Percentiles rank a stretch among this genome's conserved stretches.
Conservation (phyloP, 2,888 invertebrate species). For the Oscheius sp. region DNA sequence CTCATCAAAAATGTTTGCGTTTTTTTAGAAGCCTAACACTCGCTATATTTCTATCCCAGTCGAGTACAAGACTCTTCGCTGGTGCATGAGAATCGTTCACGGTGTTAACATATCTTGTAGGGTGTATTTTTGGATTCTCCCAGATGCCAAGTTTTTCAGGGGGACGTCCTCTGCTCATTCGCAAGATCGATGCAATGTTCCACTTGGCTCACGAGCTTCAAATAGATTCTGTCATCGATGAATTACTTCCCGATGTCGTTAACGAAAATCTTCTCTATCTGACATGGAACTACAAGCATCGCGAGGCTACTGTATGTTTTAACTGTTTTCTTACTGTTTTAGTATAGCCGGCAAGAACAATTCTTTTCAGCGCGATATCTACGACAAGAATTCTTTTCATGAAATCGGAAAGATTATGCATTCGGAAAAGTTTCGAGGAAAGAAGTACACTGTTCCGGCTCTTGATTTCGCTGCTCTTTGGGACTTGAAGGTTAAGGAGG, state of each 20-base stretch:
- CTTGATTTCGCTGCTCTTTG: constrained; percentile 10
- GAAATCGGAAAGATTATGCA: not conserved
- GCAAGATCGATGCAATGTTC: constrained; percentile 10
- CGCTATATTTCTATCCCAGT: not conserved
- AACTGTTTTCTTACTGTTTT: not conserved
- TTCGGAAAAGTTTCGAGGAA: constrained; percentile 19
- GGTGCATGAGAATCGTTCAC: constrained; percentile 16
- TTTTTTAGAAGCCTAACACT: not conserved
- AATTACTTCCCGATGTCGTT: not conserved
- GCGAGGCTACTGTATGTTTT: constrained; percentile 1
- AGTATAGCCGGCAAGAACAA: too few species aligned
- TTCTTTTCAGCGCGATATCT: constrained; percentile 1
- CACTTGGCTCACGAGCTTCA: constrained; percentile 10
- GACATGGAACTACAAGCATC: constrained; percentile 13
- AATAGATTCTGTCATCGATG: constrained; percentile 1
- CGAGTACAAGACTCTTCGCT: constrained; percentile 8
- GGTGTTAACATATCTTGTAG: not conserved
- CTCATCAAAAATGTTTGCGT: not conserved
- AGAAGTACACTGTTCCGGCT: constrained; percentile 16
- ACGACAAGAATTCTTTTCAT: constrained; percentile 1
- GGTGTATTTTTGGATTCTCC: not conserved
- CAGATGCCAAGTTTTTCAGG: not conserved
- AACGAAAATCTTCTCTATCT: constrained; percentile 4
- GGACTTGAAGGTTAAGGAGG: not conserved
- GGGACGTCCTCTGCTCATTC: not conserved